These are phyloP conservation scores for Pachycephala philippinensis DNA, from an alignment of 2,113 vertebrate species.

Conservation along the genomic window DNA sequence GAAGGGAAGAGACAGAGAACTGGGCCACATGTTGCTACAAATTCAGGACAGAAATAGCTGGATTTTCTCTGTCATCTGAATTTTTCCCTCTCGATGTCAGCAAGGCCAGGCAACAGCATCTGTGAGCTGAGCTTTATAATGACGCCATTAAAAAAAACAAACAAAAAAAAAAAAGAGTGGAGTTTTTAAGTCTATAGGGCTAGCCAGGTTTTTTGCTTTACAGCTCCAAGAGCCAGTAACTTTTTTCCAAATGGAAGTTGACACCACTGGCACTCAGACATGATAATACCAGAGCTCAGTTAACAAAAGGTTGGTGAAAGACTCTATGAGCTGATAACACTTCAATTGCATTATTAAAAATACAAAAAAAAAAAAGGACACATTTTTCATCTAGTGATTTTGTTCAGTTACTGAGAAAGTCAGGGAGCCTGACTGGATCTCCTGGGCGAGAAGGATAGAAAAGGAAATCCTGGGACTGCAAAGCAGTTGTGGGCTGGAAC, in stretches of 20 bases:
- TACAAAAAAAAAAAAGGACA: no score
- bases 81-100: background rate
- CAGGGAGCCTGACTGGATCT: background rate
- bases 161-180: background rate
- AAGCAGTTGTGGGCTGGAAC: background rate
- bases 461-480: background rate
- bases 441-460: rapidly evolving
- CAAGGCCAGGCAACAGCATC: background rate
- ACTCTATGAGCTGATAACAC: background rate
- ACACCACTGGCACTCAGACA: background rate
- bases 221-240: background rate
- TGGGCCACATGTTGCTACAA: background rate
- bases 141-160: background rate
- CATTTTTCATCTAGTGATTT: background rate
- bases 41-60: background rate
- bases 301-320: background rate
- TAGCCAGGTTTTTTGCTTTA: background rate
- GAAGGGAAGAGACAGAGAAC: background rate
- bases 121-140: background rate
- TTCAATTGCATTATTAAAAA: background rate
- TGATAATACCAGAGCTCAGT: background rate
- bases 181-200: background rate
- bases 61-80: background rate
- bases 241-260: background rate
- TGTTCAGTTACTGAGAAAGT: background rate